Evolutionary conservation across 2,113 vertebrate genomes (phyloP).

Genomic region (Petrocephalus microphthalmus): DNA sequence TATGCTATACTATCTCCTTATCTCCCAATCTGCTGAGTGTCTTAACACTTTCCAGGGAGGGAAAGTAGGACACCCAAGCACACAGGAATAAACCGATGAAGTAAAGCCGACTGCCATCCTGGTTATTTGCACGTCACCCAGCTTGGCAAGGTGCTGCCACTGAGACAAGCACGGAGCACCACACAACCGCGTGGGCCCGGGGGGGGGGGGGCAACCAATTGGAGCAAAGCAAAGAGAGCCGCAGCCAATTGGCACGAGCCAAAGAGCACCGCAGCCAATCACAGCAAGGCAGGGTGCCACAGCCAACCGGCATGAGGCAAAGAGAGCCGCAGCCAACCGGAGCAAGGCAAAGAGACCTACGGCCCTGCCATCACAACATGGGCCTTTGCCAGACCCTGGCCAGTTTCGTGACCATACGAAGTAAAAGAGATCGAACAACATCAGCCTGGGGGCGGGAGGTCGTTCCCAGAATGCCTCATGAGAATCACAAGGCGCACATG

Average conservation of each 20-base stretch:
- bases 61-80: neutral
- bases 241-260: neutral
- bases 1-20: neutral
- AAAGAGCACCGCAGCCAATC: neutral
- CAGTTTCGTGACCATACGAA: neutral
- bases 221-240: neutral
- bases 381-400: neutral
- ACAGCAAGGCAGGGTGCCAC: neutral
- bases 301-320: neutral
- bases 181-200: neutral
- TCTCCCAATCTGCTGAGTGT: neutral
- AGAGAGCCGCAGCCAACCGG: neutral
- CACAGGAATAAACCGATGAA: neutral
- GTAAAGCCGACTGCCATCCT: neutral
- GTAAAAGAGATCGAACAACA: neutral
- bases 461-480: slow-evolving; percentile 12
- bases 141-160: neutral
- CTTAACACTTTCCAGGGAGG: neutral
- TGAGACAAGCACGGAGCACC: neutral
- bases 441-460: neutral
- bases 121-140: neutral
- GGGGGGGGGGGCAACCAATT: neutral
- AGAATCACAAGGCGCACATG: slow-evolving; percentile 22
- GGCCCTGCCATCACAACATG: neutral
- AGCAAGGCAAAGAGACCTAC: neutral